Evolutionary conservation across 2,888 invertebrate species (phyloP), one percentile per base, ranked within the genome.

Genomic region (Drosophila infuscata): DNA sequence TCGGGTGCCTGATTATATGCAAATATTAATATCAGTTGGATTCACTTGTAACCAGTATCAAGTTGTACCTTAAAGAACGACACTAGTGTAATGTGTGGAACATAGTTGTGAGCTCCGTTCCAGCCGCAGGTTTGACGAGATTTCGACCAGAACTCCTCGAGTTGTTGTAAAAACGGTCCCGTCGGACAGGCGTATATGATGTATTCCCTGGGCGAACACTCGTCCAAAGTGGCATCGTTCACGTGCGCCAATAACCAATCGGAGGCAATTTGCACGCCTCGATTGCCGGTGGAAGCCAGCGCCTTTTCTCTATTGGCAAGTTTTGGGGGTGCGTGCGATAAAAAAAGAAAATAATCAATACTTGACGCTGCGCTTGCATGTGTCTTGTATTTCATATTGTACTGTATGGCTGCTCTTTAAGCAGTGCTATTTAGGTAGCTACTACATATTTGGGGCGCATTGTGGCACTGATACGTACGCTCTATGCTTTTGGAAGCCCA

Each of bases 241-340:
- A 98, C 97, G 91, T 98, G 98, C 9, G 97, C 97, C 71, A 98
- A 92, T 15, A 98, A 94, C 98, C 98, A 98, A 91, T 98, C 98
- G 0, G 97, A 97, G 11, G 98, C 98, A 72, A 97, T 94, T 92
- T 98, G 97, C 33, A 97, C 97, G 74, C 97, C 97, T 69, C 96
- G 94, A 92, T 98, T 96, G 25, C 98, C 98, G 5, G 98, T 98
- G 12, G 98, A 97, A 20, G 98, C 97, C 73, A 98, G 93, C 7
- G 98, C 98, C 92, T 98, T 98, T 91, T 97, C 96, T 49, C 98
- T 98, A 91, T 62, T 33, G 51, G 6, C 25, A 33, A 35, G 46
- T 29, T 57, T 57, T 36, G 52, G 49, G 51, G 56, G 61, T 36
- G 36, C 35, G 46, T 25, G 54, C 25, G n/a, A 41, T 53, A 41